A percentile compares a stretch with the other conserved stretches of the same genome.
Evolutionary conservation across 2,888 invertebrate genomes (phyloP).

Genomic region (Clusia tigrina): DNA sequence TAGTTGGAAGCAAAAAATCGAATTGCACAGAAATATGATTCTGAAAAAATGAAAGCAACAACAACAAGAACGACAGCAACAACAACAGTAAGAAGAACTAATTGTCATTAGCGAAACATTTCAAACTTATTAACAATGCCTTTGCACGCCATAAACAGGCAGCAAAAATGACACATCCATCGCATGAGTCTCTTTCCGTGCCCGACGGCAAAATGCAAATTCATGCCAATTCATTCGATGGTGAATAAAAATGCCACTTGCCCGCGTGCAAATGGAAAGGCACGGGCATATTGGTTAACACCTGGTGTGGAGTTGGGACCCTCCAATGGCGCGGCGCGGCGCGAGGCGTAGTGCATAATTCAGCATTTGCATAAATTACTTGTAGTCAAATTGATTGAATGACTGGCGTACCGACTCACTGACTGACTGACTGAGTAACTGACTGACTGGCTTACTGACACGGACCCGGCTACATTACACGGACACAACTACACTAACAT

Average conservation of each 20-base stretch:
- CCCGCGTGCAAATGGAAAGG: not conserved
- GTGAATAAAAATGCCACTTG: not conserved
- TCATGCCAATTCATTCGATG: not conserved
- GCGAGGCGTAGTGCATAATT: not conserved
- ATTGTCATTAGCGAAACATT: constrained; percentile 20
- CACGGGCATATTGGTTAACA: not conserved
- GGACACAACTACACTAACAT: not conserved
- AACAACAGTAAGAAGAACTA: not conserved
- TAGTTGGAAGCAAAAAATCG: not conserved
- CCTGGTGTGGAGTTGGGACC: not conserved
- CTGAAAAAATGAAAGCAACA: not conserved
- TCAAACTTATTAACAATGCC: constrained; percentile 11
- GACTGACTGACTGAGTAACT: constrained; percentile 1
- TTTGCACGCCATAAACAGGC: constrained; percentile 6
- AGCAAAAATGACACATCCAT: not conserved
- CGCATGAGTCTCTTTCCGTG: not conserved
- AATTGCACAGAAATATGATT: too few species aligned
- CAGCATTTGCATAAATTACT: not conserved
- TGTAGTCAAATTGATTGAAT: not conserved
- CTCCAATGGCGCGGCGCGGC: not conserved
- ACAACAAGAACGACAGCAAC: not conserved
- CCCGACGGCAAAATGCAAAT: not conserved
- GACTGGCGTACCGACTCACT: constrained; percentile 6
- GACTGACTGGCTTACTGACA: constrained; percentile 4
- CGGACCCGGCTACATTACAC: not conserved